Evolutionary conservation across 2,797 vertebrate species (phyloP).

Genomic region (Chelonia mydas): DNA sequence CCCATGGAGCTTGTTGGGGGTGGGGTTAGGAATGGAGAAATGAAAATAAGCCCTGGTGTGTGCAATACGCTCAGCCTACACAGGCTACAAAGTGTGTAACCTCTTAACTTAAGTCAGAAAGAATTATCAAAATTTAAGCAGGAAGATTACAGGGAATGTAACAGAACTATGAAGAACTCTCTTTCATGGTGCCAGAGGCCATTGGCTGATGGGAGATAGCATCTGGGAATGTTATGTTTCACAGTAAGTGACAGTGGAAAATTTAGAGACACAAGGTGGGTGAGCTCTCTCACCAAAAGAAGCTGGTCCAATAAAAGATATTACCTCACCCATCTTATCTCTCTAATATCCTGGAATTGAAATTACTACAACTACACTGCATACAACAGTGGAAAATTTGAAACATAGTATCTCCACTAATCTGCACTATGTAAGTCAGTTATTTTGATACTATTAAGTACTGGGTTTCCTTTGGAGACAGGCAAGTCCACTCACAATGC

Average conservation of each 20-base stretch:
- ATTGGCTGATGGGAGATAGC: background rate
- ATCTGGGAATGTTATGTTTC: background rate
- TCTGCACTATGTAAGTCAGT: background rate
- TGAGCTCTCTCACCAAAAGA: no score
- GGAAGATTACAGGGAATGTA: background rate
- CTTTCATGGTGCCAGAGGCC: background rate
- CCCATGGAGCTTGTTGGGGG: no score
- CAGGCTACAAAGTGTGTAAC: no score
- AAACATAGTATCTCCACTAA: background rate
- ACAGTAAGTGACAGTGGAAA: background rate
- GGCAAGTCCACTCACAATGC: background rate
- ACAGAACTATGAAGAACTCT: background rate
- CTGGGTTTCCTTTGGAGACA: background rate
- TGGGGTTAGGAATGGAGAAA: no score
- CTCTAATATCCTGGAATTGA: background rate
- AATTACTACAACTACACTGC: background rate
- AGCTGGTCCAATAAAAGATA: background rate
- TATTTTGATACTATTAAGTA: background rate
- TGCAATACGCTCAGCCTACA: no score
- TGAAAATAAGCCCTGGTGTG: no score
- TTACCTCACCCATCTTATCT: background rate
- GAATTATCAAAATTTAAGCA: background rate
- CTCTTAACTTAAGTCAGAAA: no score
- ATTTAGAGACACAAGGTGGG: background rate
- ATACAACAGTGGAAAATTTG: background rate